A percentile compares a stretch with the other conserved stretches of the same genome.
phyloP scores from a whole-genome alignment of 1,140 invertebrate genomes.

The Nebria ingens region DNA sequence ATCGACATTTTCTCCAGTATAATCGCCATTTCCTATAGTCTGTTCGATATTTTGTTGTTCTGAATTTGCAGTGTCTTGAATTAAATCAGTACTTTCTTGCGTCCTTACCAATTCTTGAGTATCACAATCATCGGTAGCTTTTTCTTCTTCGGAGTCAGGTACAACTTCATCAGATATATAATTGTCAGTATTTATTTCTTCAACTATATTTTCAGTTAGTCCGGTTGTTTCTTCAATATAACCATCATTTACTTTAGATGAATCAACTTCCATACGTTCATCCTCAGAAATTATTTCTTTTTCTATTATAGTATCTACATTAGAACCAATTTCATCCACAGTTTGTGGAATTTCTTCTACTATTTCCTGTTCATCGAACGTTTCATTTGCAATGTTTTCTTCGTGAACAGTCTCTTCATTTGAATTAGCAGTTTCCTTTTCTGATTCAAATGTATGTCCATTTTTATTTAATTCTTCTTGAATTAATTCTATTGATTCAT shows the following conservation, averaged over 20 bases:
- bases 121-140: neutral
- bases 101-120: neutral
- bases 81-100: neutral
- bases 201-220: slow-evolving; percentile 1
- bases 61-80: neutral
- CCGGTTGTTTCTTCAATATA: neutral
- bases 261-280: slow-evolving; percentile 17
- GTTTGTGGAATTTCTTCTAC: neutral
- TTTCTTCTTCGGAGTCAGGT: neutral
- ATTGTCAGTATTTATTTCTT: neutral
- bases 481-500: slow-evolving; percentile 9
- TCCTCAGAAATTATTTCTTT: neutral
- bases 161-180: slow-evolving; percentile 1
- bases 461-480: slow-evolving; percentile 13
- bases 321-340: neutral
- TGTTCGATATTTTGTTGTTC: neutral
- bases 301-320: neutral
- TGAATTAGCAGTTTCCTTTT: slow-evolving; percentile 7
- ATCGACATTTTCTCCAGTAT: neutral
- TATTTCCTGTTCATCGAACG: neutral
- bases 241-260: neutral
- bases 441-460: slow-evolving; percentile 9
- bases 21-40: neutral
- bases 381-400: slow-evolving; percentile 11
- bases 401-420: slow-evolving; percentile 10